Percentiles rank a stretch among this genome's conserved stretches.
Conservation (phyloP, 2,797 vertebrate species). For the Sebastes oblongus region DNA sequence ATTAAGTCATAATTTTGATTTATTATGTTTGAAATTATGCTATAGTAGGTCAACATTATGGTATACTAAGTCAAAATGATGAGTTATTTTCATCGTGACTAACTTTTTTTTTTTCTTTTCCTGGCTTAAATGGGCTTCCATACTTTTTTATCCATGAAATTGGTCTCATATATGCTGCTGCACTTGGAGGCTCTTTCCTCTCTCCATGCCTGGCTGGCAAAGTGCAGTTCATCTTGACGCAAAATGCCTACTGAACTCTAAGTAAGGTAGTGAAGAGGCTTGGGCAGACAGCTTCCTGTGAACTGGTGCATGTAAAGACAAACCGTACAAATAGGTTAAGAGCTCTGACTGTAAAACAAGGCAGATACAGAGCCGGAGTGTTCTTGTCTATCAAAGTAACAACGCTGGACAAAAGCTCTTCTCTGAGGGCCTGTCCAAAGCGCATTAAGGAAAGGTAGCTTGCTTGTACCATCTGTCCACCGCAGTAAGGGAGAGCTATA, state of each 20-base stretch:
- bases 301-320: constrained; percentile 56
- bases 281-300: constrained; percentile 20
- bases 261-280: constrained; percentile 11
- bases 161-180: neutral
- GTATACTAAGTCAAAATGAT: neutral
- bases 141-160: neutral
- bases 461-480: constrained; percentile 31
- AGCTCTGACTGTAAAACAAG: constrained; percentile 38
- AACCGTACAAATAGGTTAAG: constrained; percentile 46
- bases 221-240: neutral
- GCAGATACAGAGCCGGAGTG: constrained; percentile 21
- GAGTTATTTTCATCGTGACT: neutral
- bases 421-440: constrained; percentile 49
- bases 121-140: neutral
- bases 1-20: neutral
- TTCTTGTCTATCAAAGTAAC: constrained; percentile 56
- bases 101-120: neutral
- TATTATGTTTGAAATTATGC: too few relatives aligned
- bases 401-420: constrained; percentile 56
- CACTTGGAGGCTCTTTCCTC: neutral
- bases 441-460: constrained; percentile 48
- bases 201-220: neutral
- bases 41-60: neutral
- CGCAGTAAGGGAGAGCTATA: constrained; percentile 56
- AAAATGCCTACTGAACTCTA: neutral